Base-by-base conservation (phyloP, 2,113 vertebrate genomes). In the Blennius ocellaris region DNA sequence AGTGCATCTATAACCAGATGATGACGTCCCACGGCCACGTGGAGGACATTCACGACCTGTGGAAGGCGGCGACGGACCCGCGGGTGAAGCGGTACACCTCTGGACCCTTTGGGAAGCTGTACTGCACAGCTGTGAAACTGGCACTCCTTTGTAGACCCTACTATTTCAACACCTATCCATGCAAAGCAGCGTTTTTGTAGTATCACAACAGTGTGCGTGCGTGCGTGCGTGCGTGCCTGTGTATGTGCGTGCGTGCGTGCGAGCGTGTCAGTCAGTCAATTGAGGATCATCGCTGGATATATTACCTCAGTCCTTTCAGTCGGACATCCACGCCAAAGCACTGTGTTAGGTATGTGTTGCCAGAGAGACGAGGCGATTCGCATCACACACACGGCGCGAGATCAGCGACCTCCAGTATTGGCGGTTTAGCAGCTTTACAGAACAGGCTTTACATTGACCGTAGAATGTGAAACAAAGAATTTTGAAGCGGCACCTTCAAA, bases 11-110 rank as follows among this genome's bases (percentile, higher is more conserved):
- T 47, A 83, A 95, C 43, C 95, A 94, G 91, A 99, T 99, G 97
- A 96, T 99, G 83, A 99, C 97, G 3, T 99, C 98, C 51, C 97
- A 98, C 0, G 96, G 97, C 69, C 97, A 99, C 0, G 88, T 96
- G 36, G 86, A 95, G 36, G 96, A 99, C 58, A 94, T 97, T 62
- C 80, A 93, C 15, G 81, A 93, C 47, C 87, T 98, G n/a, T 99
- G 98, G 98, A 92, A 79, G 81, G 90, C 90, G 39, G 96, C 94
- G n/a, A 97, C 95, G 6, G 83, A 96, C 79, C 94, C 95, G 1
- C 81, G 90, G 85, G 94, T 96, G 14, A 95, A 94, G 82, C 83
- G 60, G 5, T 7, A 91, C 54, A 87, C 93, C 37, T 93, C 93
- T 0, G 95, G 97, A 6, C 60, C 95, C 61, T 79, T 90, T 11